phyloP scores from a whole-genome alignment of 2,797 vertebrate species.

The Sebastes steindachneri region DNA sequence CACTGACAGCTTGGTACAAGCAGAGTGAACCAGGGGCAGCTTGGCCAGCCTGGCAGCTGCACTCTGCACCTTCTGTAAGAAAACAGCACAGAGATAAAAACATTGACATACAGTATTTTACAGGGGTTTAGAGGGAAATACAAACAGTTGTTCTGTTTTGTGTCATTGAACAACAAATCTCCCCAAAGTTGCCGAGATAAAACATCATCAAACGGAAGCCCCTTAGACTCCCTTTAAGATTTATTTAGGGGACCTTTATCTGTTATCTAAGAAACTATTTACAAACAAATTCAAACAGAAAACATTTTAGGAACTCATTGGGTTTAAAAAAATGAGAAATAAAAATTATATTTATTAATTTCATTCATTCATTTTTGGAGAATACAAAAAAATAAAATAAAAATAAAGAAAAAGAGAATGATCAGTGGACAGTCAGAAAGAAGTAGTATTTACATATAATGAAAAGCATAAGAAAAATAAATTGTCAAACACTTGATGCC shows the following conservation, averaged over 20 bases:
- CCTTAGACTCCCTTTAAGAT: neutral
- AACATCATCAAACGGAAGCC: neutral
- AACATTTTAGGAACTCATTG: neutral
- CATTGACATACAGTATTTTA: too few species aligned
- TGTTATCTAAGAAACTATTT: neutral
- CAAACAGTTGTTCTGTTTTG: neutral
- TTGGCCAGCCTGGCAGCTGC: constrained; percentile 80
- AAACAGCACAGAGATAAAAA: neutral
- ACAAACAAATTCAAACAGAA: neutral
- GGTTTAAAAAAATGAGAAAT: fast-evolving
- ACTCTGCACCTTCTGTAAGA: constrained; percentile 66
- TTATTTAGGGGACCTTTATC: neutral
- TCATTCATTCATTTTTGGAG: too few species aligned
- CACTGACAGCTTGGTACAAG: constrained; percentile 78
- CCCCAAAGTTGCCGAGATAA: neutral
- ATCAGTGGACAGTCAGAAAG: too few species aligned
- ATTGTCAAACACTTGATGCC: too few species aligned
- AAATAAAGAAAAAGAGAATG: too few species aligned
- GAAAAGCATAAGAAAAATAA: too few species aligned
- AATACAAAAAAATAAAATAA: too few species aligned
- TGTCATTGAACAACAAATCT: neutral
- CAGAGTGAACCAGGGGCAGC: constrained; percentile 86
- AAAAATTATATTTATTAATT: neutral
- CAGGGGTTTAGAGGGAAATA: neutral
- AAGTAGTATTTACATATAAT: too few species aligned